Conservation (phyloP, 2,888 invertebrate genomes). For the Spicauda simplicius region DNA sequence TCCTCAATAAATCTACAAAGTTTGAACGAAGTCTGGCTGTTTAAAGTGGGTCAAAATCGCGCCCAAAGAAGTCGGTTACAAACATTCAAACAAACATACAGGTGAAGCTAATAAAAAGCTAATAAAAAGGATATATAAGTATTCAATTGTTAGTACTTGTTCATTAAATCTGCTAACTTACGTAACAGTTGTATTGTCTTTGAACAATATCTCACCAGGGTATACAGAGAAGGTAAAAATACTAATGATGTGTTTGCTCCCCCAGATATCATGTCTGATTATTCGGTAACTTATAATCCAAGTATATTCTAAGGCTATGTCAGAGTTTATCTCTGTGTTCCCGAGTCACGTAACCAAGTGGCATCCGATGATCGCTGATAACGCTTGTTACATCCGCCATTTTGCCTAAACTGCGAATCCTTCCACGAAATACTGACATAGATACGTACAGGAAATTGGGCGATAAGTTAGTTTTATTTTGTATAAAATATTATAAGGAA, state of each 20-base stretch:
- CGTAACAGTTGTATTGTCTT: too few species aligned
- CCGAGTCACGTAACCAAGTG: conserved; percentile 15
- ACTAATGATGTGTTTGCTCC: not conserved
- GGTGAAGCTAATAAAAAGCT: too few species aligned
- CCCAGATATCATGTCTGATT: not conserved
- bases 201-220: too few species aligned
- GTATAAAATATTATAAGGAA: not conserved
- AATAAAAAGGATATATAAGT: too few species aligned
- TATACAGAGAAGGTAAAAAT: too few species aligned
- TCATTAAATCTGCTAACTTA: too few species aligned
- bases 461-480: conserved; percentile 1
- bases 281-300: not conserved
- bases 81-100: too few species aligned
- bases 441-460: conserved; percentile 4
- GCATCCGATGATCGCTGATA: conserved; percentile 17
- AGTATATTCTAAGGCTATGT: conserved; percentile 7
- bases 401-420: conserved; percentile 11
- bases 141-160: too few species aligned
- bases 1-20: too few species aligned
- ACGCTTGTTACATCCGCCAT: conserved; percentile 11
- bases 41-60: too few species aligned
- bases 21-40: too few species aligned
- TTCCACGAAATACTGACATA: conserved; percentile 10
- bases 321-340: conserved; percentile 4
- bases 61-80: too few species aligned